Percentiles rank a stretch among this genome's conserved stretches.
phyloP scores from a whole-genome alignment of 1,140 invertebrate genomes.

The Drosophila pseudoobscura region DNA sequence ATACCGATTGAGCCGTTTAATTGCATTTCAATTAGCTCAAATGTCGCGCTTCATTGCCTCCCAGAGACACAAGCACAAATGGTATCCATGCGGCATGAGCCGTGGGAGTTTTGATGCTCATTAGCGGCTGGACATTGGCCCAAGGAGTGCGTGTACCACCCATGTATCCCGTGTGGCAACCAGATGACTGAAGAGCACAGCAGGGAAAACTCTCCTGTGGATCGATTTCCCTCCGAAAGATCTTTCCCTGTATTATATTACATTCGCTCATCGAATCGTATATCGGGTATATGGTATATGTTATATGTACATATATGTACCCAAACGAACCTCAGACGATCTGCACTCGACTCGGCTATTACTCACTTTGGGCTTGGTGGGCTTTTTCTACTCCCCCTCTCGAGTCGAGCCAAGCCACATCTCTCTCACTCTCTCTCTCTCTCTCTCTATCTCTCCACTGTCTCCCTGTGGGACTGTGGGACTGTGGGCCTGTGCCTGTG shows the following conservation, averaged over 20 bases:
- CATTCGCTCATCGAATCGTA: too few relatives aligned
- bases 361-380: conserved; percentile 7
- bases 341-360: conserved; percentile 24
- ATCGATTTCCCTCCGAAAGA: too few relatives aligned
- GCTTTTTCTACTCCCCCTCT: background rate
- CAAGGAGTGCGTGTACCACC: too few relatives aligned
- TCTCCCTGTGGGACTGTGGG: background rate
- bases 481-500: too few relatives aligned
- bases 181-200: too few relatives aligned
- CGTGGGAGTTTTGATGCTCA: conserved; percentile 41
- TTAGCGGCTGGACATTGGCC: too few relatives aligned
- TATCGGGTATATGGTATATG: too few relatives aligned
- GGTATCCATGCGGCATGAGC: background rate
- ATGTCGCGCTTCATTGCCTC: conserved; percentile 67
- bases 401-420: too few relatives aligned
- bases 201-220: too few relatives aligned
- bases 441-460: background rate
- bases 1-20: conserved; percentile 57
- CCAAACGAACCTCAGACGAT: conserved; percentile 1
- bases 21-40: conserved; percentile 71
- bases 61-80: background rate
- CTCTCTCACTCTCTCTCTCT: background rate
- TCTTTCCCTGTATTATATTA: too few relatives aligned
- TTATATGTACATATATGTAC: too few relatives aligned
- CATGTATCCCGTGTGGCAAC: too few relatives aligned